phyloP scores from a whole-genome alignment of 2,113 vertebrate species.

The Scopus umbretta region DNA sequence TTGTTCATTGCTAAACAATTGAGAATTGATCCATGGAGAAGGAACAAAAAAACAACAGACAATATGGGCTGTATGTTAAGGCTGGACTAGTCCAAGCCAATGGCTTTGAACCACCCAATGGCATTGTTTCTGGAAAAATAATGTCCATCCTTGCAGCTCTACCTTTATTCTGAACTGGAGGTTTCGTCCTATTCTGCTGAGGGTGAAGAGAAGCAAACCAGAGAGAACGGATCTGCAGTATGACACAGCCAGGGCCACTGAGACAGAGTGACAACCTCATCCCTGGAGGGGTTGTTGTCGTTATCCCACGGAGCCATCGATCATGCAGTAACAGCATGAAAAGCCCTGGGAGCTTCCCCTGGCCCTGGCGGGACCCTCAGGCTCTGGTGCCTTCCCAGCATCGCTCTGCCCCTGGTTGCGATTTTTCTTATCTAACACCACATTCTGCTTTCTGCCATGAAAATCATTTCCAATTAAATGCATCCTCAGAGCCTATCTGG shows the following conservation, averaged over 20 bases:
- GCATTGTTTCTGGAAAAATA: background rate
- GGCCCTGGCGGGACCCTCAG: background rate
- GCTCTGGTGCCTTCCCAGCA: background rate
- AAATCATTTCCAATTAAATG: background rate
- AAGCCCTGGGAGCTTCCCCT: background rate
- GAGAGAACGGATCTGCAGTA: background rate
- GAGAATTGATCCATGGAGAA: background rate
- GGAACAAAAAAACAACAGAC: background rate
- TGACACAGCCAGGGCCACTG: background rate
- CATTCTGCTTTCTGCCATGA: background rate
- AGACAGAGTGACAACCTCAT: background rate
- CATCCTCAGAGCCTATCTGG: background rate
- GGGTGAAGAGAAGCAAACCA: background rate
- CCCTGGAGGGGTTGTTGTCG: background rate
- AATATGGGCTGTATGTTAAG: background rate
- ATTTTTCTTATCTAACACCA: background rate
- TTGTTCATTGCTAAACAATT: background rate
- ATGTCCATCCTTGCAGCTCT: background rate
- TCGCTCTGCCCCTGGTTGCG: background rate
- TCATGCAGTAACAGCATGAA: background rate
- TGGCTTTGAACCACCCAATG: background rate
- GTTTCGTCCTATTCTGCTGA: background rate
- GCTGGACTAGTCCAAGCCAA: background rate
- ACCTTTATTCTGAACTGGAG: background rate
- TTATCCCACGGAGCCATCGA: background rate